Evolutionary conservation across 1,140 invertebrate genomes (phyloP).

Genomic region (Druon quercuslanigerum): DNA sequence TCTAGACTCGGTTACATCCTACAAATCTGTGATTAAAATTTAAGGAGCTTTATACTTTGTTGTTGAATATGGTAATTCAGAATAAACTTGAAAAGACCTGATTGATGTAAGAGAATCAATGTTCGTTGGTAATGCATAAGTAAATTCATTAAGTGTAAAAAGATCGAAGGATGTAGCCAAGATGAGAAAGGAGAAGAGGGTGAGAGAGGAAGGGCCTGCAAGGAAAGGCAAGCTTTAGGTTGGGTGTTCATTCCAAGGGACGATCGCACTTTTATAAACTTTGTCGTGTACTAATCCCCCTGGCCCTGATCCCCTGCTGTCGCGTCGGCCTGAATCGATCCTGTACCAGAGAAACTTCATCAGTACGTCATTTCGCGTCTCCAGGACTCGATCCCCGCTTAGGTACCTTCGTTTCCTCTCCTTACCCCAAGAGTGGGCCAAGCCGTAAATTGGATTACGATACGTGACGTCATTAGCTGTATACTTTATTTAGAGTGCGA

Average conservation of each 20-base stretch:
- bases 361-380: slow-evolving; percentile 72
- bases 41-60: too few species aligned
- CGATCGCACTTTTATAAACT: slow-evolving; percentile 72
- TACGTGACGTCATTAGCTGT: slow-evolving; percentile 73
- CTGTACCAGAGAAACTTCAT: slow-evolving; percentile 71
- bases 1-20: too few species aligned
- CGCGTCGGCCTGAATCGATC: slow-evolving; percentile 46
- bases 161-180: slow-evolving; percentile 35
- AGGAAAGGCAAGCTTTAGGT: slow-evolving; percentile 54
- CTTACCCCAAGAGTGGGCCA: slow-evolving; percentile 50
- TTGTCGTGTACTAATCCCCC: slow-evolving; percentile 70
- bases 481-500: slow-evolving; percentile 63
- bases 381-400: slow-evolving; percentile 59
- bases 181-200: slow-evolving; percentile 40
- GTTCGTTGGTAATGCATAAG: slow-evolving; percentile 39
- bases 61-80: too few species aligned
- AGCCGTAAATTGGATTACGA: slow-evolving; percentile 71
- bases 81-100: not conserved
- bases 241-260: slow-evolving; percentile 47
- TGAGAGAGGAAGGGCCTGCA: slow-evolving; percentile 37
- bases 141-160: slow-evolving; percentile 58
- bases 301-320: slow-evolving; percentile 60
- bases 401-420: slow-evolving; percentile 46
- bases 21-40: too few species aligned
- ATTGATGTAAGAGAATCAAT: slow-evolving; percentile 25